Conservation (phyloP, 2,797 vertebrate genomes). For the Channa striata region DNA sequence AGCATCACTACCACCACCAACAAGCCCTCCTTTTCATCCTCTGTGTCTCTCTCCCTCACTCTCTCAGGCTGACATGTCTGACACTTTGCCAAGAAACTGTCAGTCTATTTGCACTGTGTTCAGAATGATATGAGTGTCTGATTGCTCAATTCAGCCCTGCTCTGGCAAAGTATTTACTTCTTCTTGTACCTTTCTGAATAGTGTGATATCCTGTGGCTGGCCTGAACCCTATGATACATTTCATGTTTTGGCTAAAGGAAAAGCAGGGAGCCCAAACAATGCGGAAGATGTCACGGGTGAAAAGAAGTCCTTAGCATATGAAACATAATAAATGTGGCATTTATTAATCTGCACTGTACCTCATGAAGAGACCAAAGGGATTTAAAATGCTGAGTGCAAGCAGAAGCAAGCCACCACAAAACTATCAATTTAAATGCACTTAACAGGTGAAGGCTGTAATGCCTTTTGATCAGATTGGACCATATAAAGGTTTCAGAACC, state of each 20-base stretch:
- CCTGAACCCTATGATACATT: conserved; percentile 29
- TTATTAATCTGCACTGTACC: conserved; percentile 1
- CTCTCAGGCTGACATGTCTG: conserved; percentile 27
- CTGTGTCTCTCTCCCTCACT: conserved; percentile 25
- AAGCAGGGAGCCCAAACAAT: conserved; percentile 24
- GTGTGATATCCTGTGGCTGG: conserved; percentile 13
- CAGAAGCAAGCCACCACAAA: background rate
- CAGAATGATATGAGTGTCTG: conserved; percentile 61
- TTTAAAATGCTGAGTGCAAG: conserved; percentile 2
- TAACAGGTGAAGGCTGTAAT: background rate
- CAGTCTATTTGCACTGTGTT: conserved; percentile 60
- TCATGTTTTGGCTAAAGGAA: conserved; percentile 40
- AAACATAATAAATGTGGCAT: too few species aligned
- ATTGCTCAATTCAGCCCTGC: conserved; percentile 53
- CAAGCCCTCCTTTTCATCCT: conserved; percentile 54
- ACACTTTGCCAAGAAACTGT: conserved; percentile 65
- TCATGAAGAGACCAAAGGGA: conserved; percentile 26
- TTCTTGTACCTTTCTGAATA: background rate
- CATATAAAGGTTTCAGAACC: too few species aligned
- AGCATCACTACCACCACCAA: conserved; percentile 70
- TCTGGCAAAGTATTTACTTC: conserved; percentile 37
- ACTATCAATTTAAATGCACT: background rate
- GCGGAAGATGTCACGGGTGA: conserved; percentile 3
- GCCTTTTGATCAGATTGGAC: background rate
- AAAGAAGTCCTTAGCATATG: conserved; percentile 9